Conservation (phyloP, 2,888 invertebrate genomes). For the Patella depressa region DNA sequence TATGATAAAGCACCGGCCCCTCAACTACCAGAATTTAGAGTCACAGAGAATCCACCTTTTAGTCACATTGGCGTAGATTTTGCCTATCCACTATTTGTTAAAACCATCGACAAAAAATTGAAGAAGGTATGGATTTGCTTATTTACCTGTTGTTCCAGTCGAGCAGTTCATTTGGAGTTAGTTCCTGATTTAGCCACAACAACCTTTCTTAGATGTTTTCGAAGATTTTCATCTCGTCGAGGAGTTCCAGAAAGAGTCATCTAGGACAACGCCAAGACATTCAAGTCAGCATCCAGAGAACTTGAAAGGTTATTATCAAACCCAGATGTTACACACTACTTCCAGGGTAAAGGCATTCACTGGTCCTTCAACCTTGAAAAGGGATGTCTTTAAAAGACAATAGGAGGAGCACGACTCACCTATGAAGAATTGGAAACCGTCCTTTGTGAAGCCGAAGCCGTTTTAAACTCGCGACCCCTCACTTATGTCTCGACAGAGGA, state of each 20-base stretch:
- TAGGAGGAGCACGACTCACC: background rate
- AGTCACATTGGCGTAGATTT: background rate
- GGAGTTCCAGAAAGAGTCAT: background rate
- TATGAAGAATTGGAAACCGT: conserved; percentile 3
- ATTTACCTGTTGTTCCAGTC: background rate
- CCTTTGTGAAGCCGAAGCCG: background rate
- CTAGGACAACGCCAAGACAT: background rate
- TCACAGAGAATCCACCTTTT: background rate
- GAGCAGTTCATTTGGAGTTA: background rate
- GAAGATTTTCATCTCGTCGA: background rate
- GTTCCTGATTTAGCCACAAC: background rate
- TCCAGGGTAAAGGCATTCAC: background rate
- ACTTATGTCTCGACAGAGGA: background rate
- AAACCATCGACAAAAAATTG: background rate
- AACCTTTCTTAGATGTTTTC: background rate
- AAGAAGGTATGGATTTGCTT: background rate
- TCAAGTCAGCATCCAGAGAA: background rate
- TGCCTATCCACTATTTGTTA: background rate
- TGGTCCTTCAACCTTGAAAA: background rate
- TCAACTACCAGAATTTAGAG: conserved; percentile 2
- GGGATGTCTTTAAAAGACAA: background rate
- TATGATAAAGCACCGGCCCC: background rate
- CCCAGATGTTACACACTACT: background rate
- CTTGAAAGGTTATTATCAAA: background rate
- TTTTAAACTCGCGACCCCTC: background rate